Evolutionary conservation across 2,113 vertebrate genomes (phyloP).

Genomic region (Ariopsis seemanni): DNA sequence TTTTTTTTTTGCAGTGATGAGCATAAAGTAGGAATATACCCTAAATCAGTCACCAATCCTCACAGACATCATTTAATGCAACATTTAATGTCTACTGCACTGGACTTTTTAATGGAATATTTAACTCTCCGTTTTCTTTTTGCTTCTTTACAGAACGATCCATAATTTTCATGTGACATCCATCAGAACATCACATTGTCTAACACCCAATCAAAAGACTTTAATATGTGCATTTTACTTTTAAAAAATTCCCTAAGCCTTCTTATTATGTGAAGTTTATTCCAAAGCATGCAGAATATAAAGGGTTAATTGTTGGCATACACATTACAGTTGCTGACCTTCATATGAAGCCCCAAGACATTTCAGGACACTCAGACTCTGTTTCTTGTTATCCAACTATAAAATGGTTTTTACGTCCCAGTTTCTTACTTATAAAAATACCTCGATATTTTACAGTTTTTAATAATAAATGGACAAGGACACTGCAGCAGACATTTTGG

Average conservation of each 20-base stretch:
- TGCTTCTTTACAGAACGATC: background rate
- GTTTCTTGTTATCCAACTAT: background rate
- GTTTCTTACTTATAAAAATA: background rate
- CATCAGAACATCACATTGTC: background rate
- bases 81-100: background rate
- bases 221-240: background rate
- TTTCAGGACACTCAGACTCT: background rate
- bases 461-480: background rate
- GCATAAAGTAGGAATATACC: background rate
- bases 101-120: background rate
- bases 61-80: background rate
- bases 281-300: background rate
- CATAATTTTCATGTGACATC: background rate
- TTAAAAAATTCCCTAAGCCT: background rate
- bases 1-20: background rate
- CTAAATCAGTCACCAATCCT: background rate
- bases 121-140: background rate
- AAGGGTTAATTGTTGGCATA: background rate
- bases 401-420: background rate
- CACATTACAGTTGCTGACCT: background rate
- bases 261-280: background rate
- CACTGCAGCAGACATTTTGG: background rate
- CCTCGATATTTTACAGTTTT: background rate
- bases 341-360: conserved; percentile 4
- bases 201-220: background rate